phyloP scores from a whole-genome alignment of 2,113 vertebrate species.

The Xyliphius kryptos region DNA sequence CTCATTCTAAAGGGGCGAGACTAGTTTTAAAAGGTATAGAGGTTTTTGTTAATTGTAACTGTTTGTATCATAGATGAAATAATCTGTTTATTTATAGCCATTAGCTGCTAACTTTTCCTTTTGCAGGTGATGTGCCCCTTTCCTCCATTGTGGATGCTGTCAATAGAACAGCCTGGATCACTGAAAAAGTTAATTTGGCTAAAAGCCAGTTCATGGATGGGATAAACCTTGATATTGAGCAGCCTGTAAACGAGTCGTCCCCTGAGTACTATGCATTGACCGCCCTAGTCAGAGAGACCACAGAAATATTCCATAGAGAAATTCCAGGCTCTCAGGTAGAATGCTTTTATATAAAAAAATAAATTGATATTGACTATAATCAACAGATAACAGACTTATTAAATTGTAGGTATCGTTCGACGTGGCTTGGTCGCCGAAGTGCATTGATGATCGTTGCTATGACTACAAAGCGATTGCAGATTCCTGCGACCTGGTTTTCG shows the following conservation, averaged over 20 bases:
- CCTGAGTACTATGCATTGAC: conserved; percentile 81
- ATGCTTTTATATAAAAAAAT: background rate
- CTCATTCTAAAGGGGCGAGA: conserved; percentile 80
- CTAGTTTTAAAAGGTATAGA: conserved; percentile 90
- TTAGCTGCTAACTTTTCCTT: no score
- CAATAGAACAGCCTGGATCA: conserved; percentile 80
- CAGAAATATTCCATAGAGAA: conserved; percentile 82
- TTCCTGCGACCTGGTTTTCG: conserved; percentile 88
- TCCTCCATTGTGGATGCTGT: conserved; percentile 67
- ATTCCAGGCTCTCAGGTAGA: conserved; percentile 90
- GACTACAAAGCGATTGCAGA: conserved; percentile 84
- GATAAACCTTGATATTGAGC: conserved; percentile 92
- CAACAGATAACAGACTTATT: no score
- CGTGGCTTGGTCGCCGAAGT: conserved; percentile 85
- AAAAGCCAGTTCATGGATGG: conserved; percentile 92
- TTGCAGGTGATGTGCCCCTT: conserved; percentile 76
- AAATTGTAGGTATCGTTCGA: conserved; percentile 86
- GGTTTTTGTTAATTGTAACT: no score
- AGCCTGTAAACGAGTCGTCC: conserved; percentile 67
- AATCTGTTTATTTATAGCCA: no score
- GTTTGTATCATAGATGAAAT: no score
- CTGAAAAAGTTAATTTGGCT: conserved; percentile 72
- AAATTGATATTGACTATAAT: no score
- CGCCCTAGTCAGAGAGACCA: conserved; percentile 79
- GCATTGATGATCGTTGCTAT: conserved; percentile 83